A percentile compares a stretch with the other conserved stretches of the same genome.
phyloP scores from a whole-genome alignment of 2,797 vertebrate genomes.

The Ctenochaetus hawaiiensis region DNA sequence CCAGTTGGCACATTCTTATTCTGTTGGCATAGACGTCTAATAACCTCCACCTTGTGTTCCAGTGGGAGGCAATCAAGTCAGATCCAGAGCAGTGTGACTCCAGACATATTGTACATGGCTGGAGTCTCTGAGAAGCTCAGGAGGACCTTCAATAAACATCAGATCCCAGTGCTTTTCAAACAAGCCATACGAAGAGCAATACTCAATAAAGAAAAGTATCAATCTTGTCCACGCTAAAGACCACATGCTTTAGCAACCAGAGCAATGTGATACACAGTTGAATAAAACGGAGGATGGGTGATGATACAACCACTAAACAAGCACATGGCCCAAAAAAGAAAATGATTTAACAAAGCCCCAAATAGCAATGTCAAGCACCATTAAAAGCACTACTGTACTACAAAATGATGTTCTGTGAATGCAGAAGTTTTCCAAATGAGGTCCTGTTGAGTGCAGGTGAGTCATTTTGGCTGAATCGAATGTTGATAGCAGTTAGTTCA shows the following conservation, averaged over 20 bases:
- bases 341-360: background rate
- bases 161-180: constrained; percentile 13
- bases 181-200: background rate
- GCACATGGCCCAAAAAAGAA: background rate
- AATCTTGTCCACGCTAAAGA: background rate
- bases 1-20: background rate
- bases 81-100: constrained; percentile 5
- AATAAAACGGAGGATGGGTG: background rate
- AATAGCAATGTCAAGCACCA: background rate
- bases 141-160: constrained; percentile 8
- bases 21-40: background rate
- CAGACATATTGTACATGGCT: background rate
- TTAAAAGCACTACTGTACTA: background rate
- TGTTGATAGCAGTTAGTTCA: constrained; percentile 29
- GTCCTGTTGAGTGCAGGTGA: constrained; percentile 16
- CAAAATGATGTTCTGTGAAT: background rate
- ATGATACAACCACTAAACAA: background rate
- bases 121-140: background rate
- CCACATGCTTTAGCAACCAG: constrained; percentile 7
- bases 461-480: constrained; percentile 27
- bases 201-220: background rate
- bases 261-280: background rate
- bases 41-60: constrained; percentile 9
- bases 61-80: constrained; percentile 15
- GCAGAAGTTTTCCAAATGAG: background rate